These are phyloP conservation scores for Linnaemya vulpina DNA, from an alignment of 2,888 invertebrate species.

Conservation along the genomic window DNA sequence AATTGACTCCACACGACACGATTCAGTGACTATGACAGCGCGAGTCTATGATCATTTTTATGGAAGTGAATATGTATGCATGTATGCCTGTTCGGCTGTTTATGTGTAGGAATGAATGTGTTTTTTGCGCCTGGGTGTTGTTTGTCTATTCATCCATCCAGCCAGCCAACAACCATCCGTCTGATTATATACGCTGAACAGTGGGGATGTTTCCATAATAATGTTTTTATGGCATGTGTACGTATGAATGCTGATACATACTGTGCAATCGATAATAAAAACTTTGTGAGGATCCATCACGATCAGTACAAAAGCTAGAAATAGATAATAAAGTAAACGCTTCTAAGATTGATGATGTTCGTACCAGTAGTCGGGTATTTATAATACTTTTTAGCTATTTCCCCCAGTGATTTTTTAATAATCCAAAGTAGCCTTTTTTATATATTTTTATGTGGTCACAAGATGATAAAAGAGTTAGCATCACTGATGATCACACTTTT, in stretches of 20 bases:
- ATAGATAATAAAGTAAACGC: no score
- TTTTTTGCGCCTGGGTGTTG: constrained; percentile 69
- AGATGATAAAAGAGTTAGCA: no score
- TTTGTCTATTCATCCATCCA: constrained; percentile 68
- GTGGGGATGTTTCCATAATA: constrained; percentile 34
- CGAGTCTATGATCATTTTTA: constrained; percentile 62
- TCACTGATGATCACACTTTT: no score
- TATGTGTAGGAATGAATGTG: constrained; percentile 45
- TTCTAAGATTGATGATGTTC: no score
- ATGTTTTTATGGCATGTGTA: not conserved
- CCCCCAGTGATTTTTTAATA: no score
- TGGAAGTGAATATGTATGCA: constrained; percentile 10
- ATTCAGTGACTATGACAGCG: constrained; percentile 78
- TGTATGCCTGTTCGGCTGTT: not conserved
- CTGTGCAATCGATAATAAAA: no score
- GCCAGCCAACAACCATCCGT: constrained; percentile 70
- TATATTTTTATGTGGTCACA: no score
- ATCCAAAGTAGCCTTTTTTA: no score
- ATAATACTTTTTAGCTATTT: no score
- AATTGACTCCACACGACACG: constrained; percentile 78
- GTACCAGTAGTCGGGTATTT: no score
- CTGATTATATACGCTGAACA: constrained; percentile 63
- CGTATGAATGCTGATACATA: not conserved
- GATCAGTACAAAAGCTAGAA: no score
- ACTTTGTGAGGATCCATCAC: no score